Percentiles rank a stretch among this genome's conserved stretches.
These are phyloP conservation scores for Dione juno DNA, from an alignment of 2,888 invertebrate species.

Conservation along the genomic window DNA sequence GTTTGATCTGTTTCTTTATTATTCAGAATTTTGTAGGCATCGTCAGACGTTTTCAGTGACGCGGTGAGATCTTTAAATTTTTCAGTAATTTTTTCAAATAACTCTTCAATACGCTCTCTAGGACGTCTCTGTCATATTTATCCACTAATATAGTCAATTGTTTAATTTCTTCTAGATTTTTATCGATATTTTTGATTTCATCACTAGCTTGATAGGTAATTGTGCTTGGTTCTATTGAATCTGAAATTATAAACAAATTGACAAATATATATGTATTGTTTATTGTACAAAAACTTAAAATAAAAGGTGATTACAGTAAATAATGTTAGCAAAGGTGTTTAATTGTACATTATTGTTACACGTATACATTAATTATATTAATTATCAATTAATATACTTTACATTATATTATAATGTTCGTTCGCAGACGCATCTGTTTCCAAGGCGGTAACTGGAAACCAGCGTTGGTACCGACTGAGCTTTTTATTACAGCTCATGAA, in stretches of 20 bases:
- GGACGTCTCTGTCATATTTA: slow-evolving; percentile 47
- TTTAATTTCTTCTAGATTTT: slow-evolving; percentile 52
- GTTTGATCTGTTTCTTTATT: slow-evolving; percentile 62
- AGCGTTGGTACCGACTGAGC: too few species aligned
- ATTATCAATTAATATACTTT: too few species aligned
- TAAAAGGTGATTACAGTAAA: too few species aligned
- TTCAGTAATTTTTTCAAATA: slow-evolving; percentile 53
- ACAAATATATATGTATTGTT: too few species aligned
- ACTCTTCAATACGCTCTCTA: slow-evolving; percentile 49
- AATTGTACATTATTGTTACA: too few species aligned
- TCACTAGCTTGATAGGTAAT: neutral
- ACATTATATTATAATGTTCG: too few species aligned
- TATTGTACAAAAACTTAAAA: too few species aligned
- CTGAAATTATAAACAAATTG: slow-evolving; percentile 17
- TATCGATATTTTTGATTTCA: slow-evolving; percentile 45
- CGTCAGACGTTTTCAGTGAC: slow-evolving; percentile 51
- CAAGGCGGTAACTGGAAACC: too few species aligned
- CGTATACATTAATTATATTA: too few species aligned
- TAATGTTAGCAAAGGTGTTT: too few species aligned
- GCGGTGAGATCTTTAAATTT: slow-evolving; percentile 54
- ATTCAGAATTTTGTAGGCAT: slow-evolving; percentile 60
- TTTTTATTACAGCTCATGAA: too few species aligned
- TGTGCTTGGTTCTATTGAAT: neutral
- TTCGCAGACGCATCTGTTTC: too few species aligned
- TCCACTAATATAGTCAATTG: slow-evolving; percentile 42